Conservation (phyloP, 2,888 invertebrate genomes). For the Tipula unca region DNA sequence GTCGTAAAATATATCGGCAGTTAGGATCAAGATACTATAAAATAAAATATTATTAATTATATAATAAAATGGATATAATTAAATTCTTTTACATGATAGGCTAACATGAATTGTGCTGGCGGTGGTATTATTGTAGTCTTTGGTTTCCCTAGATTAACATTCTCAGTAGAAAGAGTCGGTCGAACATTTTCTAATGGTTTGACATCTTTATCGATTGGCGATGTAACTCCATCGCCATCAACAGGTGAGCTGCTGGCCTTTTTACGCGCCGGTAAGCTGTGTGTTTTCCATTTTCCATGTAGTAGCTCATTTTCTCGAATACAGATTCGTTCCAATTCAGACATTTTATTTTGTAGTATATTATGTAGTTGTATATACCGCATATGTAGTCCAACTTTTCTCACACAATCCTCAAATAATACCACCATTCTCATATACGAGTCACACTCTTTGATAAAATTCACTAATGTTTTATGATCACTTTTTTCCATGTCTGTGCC, state of each 20-base stretch:
- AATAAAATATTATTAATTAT: conserved; percentile 39
- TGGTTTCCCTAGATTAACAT: conserved; percentile 46
- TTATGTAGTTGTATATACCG: conserved; percentile 84
- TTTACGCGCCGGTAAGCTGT: conserved; percentile 77
- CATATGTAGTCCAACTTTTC: conserved; percentile 65
- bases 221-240: conserved; percentile 43
- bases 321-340: conserved; percentile 73
- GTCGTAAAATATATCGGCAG: conserved; percentile 62
- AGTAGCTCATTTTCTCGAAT: conserved; percentile 73
- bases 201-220: conserved; percentile 42
- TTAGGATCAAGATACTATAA: conserved; percentile 56
- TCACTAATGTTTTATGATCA: conserved; percentile 89
- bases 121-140: conserved; percentile 43
- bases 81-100: conserved; percentile 44
- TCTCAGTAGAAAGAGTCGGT: conserved; percentile 75
- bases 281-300: conserved; percentile 83
- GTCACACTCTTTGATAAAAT: conserved; percentile 83
- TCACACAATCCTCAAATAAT: conserved; percentile 90
- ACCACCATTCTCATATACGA: conserved; percentile 92
- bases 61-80: conserved; percentile 29
- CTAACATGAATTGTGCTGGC: conserved; percentile 46
- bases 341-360: conserved; percentile 72
- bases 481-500: conserved; percentile 91
- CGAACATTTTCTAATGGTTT: conserved; percentile 52
- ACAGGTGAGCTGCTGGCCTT: conserved; percentile 53